Evolutionary conservation across 2,113 vertebrate genomes (phyloP).

Genomic region (Tricholaema leucomelas): DNA sequence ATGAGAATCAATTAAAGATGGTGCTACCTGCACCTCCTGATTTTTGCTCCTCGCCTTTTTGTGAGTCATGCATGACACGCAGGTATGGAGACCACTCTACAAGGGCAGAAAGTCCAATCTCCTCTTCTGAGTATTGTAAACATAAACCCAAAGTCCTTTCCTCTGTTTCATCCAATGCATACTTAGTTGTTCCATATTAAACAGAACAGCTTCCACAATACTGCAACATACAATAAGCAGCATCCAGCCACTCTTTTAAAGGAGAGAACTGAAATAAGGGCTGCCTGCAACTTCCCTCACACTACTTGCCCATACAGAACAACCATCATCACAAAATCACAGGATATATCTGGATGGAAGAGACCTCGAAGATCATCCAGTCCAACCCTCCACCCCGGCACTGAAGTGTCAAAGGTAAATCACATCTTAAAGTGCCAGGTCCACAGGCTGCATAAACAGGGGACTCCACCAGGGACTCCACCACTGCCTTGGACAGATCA

Average conservation of each 20-base stretch:
- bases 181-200: background rate
- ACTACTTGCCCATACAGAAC: background rate
- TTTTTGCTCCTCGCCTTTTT: background rate
- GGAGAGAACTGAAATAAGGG: background rate
- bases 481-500: too few species aligned
- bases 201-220: background rate
- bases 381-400: too few species aligned
- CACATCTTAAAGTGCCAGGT: too few species aligned
- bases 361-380: too few species aligned
- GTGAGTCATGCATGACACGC: background rate
- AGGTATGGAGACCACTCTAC: background rate
- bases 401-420: too few species aligned
- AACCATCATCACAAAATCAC: background rate
- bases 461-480: too few species aligned
- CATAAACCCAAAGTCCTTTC: background rate
- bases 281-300: fast-evolving
- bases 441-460: too few species aligned
- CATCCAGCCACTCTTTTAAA: background rate
- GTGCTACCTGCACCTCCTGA: fast-evolving
- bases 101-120: background rate
- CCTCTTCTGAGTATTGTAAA: background rate
- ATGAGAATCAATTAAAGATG: background rate
- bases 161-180: background rate
- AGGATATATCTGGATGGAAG: too few species aligned
- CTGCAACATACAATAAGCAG: background rate